A percentile compares a stretch with the other conserved stretches of the same genome.
phyloP scores from a whole-genome alignment of 2,888 invertebrate species.

The Lasioglossum morio region DNA sequence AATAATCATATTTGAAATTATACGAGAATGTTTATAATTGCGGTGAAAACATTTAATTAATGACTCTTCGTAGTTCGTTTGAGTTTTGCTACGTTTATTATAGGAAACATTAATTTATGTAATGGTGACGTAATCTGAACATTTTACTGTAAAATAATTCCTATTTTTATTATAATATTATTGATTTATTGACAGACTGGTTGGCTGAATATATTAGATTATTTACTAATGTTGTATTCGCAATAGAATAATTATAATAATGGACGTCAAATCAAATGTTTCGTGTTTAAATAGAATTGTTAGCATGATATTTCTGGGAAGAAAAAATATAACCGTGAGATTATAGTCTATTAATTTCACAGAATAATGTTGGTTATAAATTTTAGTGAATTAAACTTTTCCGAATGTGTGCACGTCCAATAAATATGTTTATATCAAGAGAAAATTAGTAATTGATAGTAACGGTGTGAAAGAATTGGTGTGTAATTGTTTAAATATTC shows the following conservation, averaged over 20 bases:
- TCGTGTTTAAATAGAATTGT: neutral
- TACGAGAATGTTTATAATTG: neutral
- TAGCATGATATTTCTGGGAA: neutral
- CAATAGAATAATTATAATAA: too few relatives aligned
- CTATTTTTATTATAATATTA: neutral
- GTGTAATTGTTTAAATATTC: neutral
- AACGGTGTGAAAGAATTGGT: neutral
- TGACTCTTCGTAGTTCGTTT: neutral
- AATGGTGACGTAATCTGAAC: neutral
- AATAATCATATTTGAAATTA: neutral
- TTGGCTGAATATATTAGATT: too few relatives aligned
- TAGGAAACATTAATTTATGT: neutral
- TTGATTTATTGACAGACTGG: neutral
- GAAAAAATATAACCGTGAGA: neutral
- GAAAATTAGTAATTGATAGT: neutral
- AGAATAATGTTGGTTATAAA: neutral
- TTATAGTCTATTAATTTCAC: neutral
- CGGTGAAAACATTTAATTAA: neutral
- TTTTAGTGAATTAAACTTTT: neutral
- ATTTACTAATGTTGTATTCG: too few relatives aligned
- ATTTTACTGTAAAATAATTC: neutral
- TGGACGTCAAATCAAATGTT: too few relatives aligned
- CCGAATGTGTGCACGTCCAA: neutral
- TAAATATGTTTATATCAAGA: neutral
- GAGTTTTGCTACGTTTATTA: neutral